Evolutionary conservation across 37 sponge, comb jelly and placozoan genomes (phyloP), one percentile per base, ranked within the genome.

Genomic region (Lycopodina hypogea): DNA sequence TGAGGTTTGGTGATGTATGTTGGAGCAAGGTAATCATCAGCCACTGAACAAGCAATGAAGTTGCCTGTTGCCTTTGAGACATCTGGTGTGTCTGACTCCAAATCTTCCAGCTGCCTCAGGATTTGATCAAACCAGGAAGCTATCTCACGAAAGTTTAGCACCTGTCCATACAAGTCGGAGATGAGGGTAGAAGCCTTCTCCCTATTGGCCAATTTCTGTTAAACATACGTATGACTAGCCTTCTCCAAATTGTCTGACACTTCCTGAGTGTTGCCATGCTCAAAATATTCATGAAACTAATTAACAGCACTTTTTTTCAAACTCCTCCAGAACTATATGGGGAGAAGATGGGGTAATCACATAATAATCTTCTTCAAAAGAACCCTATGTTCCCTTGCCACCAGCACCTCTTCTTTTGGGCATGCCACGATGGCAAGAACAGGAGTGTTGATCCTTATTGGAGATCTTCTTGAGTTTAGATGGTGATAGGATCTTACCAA

Each of bases 351-450:
- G 89, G 55, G 89, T 78, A 0, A 83, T 80, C 14, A 83, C 62
- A 71, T 88, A 88, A 24, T 87, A 87, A 57, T 81, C 56, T 24
- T 93, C 94, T 2, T 59, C 65, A 68, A 87, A 56, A 58, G 86
- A 90, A 4, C 97, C 97, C 97, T 94, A 96, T 14, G 95, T 94
- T 9, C 95, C 95, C 69, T 91, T 90, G 23, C 97, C 97, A 55
- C 97, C 97, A 40, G 92, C 97, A 48, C 97, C 97, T 68, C 95
- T 93, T 92, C 92, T 94, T 81, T 94, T 94, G n/a, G 95, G 95
- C 48, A 78, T 53, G 28, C 95, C 95, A 70, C 95, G 76, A 11
- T 73, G 65, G 3, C 95, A 93, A 58, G 81, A 78, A 17, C 93
- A 58, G 8, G 95, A 94, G 50, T 91, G 91, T 0, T 90, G 78